Base-by-base conservation (phyloP, 2,797 vertebrate genomes). In the Etheostoma nigrum region DNA sequence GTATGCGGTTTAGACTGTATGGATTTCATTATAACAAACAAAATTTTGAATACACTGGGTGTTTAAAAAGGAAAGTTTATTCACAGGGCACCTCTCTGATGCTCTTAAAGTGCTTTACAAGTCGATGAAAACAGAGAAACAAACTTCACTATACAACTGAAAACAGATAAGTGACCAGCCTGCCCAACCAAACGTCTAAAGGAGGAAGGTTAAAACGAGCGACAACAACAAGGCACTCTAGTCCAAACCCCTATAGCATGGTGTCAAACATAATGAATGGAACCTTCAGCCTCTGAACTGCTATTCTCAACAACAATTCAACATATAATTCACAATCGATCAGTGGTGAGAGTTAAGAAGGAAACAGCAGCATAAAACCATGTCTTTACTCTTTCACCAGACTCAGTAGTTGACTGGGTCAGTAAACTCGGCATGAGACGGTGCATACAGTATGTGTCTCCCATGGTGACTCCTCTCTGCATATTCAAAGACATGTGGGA, bases 31-130 rank as follows among this genome's bases (percentile, higher is more conserved):
- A 23, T 7, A 15, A 62, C 19, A 14, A 13, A 14, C 1, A 2
- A 44, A 4, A 15, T 25, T 67, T n/a, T 42, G 8, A 49, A 19
- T n/a, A n/a, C 6, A 19, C 13, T 61, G 9, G 5, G 8, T 6
- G 3, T 42, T 49, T 5, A 12, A 5, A 40, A 51, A 44, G 36
- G 36, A 40, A 40, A 40, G 14, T 72, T 54, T 23, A 45, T 63
- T 47, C 23, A 30, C n/a, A 60, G 18, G 25, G 15, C n/a, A 59
- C 12, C 21, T 61, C 51, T 59, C 30, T 52, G 23, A 10, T 58
- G 19, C 2, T 16, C 18, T 42, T 12, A 21, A 64, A 59, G 72
- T 66, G 60, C 40, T 60, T 64, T 45, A 58, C 7, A 51, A 47
- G 15, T 60, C 1, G 2, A 7, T 51, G 4, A 13, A 33, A 57